These are phyloP conservation scores for Mya arenaria DNA, from an alignment of 1,140 invertebrate species.

Conservation along the genomic window DNA sequence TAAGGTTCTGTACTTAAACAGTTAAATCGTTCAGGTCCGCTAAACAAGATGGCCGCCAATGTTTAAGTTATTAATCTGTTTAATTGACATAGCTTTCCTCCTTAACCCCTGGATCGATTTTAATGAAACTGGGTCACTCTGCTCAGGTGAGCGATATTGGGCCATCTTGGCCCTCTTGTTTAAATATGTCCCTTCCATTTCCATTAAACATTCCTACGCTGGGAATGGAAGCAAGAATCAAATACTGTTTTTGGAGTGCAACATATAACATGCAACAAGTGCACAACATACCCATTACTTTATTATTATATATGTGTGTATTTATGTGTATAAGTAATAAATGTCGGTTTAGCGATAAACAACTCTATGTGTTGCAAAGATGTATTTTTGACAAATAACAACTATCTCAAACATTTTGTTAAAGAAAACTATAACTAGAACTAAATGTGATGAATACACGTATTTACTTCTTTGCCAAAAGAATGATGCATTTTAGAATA, in stretches of 20 bases:
- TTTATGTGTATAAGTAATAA: constrained; percentile 17
- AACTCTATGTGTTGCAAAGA: constrained; percentile 14
- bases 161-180: neutral
- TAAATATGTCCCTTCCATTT: constrained; percentile 16
- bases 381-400: constrained; percentile 16
- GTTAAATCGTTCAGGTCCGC: constrained; percentile 19
- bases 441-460: neutral
- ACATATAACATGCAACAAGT: constrained; percentile 15
- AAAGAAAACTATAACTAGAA: constrained; percentile 7
- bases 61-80: constrained; percentile 2
- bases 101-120: constrained; percentile 10
- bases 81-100: constrained; percentile 16
- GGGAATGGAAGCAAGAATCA: constrained; percentile 18
- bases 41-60: constrained; percentile 18
- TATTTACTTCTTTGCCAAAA: constrained; percentile 17
- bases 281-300: constrained; percentile 12
- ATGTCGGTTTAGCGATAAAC: constrained; percentile 19
- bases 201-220: constrained; percentile 14
- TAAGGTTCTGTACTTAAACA: constrained; percentile 20
- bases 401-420: constrained; percentile 16
- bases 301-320: constrained; percentile 21
- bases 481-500: constrained; percentile 12
- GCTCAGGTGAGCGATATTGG: constrained; percentile 17
- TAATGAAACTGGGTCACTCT: constrained; percentile 11
- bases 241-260: constrained; percentile 16